Base-by-base conservation (phyloP, 2,113 vertebrate species). In the Rallus limicola region DNA sequence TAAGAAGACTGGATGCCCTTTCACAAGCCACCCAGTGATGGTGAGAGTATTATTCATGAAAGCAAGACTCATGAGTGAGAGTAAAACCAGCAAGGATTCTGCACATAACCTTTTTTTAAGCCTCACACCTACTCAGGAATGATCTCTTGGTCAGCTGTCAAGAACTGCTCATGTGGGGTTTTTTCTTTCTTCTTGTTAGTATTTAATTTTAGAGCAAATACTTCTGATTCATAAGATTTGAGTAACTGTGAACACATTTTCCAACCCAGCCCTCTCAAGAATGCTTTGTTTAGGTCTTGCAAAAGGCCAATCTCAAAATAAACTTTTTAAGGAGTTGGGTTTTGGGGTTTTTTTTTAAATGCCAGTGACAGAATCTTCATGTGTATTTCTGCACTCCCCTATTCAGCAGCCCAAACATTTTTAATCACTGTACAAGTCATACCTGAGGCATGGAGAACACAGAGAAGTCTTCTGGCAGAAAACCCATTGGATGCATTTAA, bases 251-350 rank as follows among this genome's bases (percentile, higher is more conserved):
- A 95, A 82, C n/a, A 82, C 16, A 42, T 77, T 89, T 88, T 91
- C 88, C 83, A 72, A 89, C 91, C 23, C 60, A 90, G 56, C 59
- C 58, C 48, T 44, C 85, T 50, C 59, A 79, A 87, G 40, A 82
- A 76, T 12, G 59, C 52, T 79, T 84, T 92, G 69, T 24, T 86
- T 75, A 85, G 36, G 71, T 56, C 92, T 95, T 85, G 53, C 36
- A 72, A 96, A 94, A 96, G 80, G 80, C 83, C 81, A 82, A 31
- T 36, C 76, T 89, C 55, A 86, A 86, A 96, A 95, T 78, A 93
- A 94, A 95, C 58, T 84, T 95, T 71, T 71, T 86, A 29, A 60
- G 38, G n/a, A 62, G 26, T 46, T 40, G 36, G 36, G n/a, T n/a
- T 36, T 36, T 36, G 36, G 36, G 36, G 36, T 36, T 46, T 46